Evolutionary conservation across 1,140 invertebrate genomes (phyloP).

Genomic region (Lepidostoma basale): DNA sequence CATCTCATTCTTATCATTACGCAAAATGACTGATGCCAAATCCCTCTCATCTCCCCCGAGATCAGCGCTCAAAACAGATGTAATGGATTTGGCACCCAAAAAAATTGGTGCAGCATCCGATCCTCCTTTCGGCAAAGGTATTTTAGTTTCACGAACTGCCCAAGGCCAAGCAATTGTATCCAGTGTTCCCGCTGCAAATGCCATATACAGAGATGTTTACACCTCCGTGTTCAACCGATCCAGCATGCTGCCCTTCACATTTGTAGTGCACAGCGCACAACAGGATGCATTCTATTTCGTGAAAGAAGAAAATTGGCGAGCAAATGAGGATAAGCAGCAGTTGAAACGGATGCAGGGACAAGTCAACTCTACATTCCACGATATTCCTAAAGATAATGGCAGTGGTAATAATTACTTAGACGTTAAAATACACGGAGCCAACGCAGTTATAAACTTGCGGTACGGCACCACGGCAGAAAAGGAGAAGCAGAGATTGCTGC

Average conservation of each 20-base stretch:
- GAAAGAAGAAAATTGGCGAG: constrained; percentile 87
- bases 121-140: constrained; percentile 89
- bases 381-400: constrained; percentile 72
- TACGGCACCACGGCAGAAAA: constrained; percentile 90
- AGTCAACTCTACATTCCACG: constrained; percentile 92
- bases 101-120: constrained; percentile 78
- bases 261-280: constrained; percentile 85
- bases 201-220: constrained; percentile 89
- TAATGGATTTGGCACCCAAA: constrained; percentile 71
- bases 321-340: constrained; percentile 85
- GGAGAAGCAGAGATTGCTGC: constrained; percentile 84
- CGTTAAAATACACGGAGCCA: constrained; percentile 84
- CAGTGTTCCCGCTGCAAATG: constrained; percentile 83
- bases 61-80: constrained; percentile 76
- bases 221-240: constrained; percentile 93
- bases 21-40: constrained; percentile 74
- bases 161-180: constrained; percentile 84
- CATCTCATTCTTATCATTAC: constrained; percentile 74
- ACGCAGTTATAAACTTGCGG: constrained; percentile 80
- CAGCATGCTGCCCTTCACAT: constrained; percentile 84
- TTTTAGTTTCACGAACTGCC: constrained; percentile 80
- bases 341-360: constrained; percentile 87
- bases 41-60: constrained; percentile 74
- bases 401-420: constrained; percentile 74
- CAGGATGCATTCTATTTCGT: constrained; percentile 96